Conservation (phyloP, 2,888 invertebrate genomes). For the Tinea semifulvella region DNA sequence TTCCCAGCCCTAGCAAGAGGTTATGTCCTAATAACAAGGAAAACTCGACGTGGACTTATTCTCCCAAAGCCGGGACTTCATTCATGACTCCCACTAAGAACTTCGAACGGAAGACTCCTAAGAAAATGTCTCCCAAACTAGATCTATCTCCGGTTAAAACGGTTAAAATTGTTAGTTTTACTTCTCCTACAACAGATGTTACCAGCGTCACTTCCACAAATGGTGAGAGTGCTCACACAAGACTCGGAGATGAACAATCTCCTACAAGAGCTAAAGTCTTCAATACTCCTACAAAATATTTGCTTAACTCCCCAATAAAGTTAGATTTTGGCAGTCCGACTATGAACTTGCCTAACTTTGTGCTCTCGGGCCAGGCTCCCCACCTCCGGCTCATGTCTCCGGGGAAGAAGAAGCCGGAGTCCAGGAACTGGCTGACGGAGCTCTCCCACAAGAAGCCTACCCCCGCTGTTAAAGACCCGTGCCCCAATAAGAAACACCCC, state of each 20-base stretch:
- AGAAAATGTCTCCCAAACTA: constrained; percentile 31
- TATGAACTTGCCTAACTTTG: constrained; percentile 79
- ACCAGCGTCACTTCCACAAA: no score
- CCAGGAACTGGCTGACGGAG: constrained; percentile 75
- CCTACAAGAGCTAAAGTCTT: neutral
- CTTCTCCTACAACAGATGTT: neutral
- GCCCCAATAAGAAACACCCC: neutral
- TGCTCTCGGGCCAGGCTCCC: constrained; percentile 79
- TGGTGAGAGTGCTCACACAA: neutral
- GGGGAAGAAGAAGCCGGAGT: constrained; percentile 67
- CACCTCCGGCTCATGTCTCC: constrained; percentile 77
- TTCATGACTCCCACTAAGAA: constrained; percentile 46
- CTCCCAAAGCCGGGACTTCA: constrained; percentile 32
- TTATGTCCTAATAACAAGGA: constrained; percentile 6
- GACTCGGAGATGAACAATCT: no score
- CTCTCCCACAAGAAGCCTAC: constrained; percentile 33
- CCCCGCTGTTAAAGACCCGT: constrained; percentile 27
- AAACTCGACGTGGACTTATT: constrained; percentile 31
- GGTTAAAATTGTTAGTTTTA: no score
- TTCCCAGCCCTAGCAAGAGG: constrained; percentile 14
- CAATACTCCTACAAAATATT: no score
- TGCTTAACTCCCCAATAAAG: neutral
- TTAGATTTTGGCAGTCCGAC: constrained; percentile 68
- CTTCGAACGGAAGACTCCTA: constrained; percentile 32
- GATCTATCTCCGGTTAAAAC: constrained; percentile 12